phyloP scores from a whole-genome alignment of 2,888 invertebrate genomes.

The Panopea generosa region DNA sequence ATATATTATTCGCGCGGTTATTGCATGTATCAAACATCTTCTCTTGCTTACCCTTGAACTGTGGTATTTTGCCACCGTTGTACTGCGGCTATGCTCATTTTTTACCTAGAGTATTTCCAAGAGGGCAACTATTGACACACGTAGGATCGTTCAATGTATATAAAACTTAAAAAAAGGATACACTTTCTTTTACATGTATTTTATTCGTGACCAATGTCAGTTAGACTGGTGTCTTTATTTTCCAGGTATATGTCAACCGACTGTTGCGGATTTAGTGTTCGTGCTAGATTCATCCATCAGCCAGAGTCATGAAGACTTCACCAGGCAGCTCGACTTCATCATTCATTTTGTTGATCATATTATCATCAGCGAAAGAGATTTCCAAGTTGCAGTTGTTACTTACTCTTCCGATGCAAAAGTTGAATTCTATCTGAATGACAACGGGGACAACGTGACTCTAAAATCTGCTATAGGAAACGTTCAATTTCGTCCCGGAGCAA shows the following conservation, averaged over 20 bases:
- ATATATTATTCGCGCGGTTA: no score
- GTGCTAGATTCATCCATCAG: conserved; percentile 32
- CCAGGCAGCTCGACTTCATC: conserved; percentile 22
- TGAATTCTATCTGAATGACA: conserved; percentile 15
- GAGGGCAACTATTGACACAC: no score
- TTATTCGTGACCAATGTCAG: no score
- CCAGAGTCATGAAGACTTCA: conserved; percentile 21
- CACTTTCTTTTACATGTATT: no score
- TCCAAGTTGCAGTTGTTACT: conserved; percentile 18
- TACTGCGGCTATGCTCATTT: no score
- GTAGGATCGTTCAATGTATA: no score
- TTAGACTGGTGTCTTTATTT: no score
- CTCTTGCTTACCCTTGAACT: no score
- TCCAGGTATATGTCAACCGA: conserved; percentile 19
- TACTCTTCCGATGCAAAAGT: conserved; percentile 25
- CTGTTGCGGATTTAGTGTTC: conserved; percentile 24
- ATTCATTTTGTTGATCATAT: conserved; percentile 18
- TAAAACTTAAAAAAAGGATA: no score
- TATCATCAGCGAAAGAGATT: conserved; percentile 13
- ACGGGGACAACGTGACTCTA: conserved; percentile 10
- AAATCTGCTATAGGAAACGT: conserved; percentile 24
- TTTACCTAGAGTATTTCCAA: no score
- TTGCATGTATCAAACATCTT: no score
- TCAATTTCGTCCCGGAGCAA: conserved; percentile 23
- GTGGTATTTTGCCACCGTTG: no score